phyloP scores from a whole-genome alignment of 2,797 vertebrate species.

The Clamator glandarius region DNA sequence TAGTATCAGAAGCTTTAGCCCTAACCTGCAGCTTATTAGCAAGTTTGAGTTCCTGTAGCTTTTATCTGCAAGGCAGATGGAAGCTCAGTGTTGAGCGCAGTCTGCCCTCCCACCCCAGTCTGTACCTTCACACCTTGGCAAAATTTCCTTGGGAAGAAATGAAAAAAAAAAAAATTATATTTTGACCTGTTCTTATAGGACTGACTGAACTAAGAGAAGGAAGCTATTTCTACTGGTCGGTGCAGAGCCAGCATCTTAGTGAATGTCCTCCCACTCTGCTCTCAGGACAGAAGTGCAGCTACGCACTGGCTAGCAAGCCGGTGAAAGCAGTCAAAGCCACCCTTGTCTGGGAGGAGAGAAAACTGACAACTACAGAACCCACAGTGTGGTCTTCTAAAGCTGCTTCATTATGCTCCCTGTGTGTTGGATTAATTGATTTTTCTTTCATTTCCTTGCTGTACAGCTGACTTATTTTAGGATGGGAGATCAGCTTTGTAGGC shows the following conservation, averaged over 20 bases:
- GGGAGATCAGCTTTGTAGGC: not conserved
- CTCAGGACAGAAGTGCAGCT: not conserved
- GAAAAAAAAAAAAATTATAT: not conserved
- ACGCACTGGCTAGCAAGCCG: not conserved
- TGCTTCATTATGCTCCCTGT: not conserved
- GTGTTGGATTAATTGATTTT: not conserved
- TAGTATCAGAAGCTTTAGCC: not conserved
- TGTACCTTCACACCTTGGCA: not conserved
- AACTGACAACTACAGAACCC: not conserved
- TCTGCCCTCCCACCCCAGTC: too few species aligned
- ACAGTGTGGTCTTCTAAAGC: fast-evolving
- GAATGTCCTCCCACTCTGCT: not conserved
- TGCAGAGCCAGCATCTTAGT: not conserved
- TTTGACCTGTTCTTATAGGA: not conserved
- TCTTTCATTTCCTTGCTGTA: not conserved
- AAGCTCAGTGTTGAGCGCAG: not conserved
- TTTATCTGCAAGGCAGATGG: not conserved
- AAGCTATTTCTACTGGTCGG: not conserved
- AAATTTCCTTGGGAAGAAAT: not conserved
- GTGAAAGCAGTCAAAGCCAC: not conserved
- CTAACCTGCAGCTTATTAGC: not conserved
- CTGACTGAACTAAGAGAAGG: not conserved
- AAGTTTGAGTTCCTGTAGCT: not conserved
- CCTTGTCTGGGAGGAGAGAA: not conserved
- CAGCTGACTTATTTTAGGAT: not conserved